Percentiles rank a stretch among this genome's conserved stretches.
Conservation (phyloP, 2,888 invertebrate species). For the Encarsia formosa region DNA sequence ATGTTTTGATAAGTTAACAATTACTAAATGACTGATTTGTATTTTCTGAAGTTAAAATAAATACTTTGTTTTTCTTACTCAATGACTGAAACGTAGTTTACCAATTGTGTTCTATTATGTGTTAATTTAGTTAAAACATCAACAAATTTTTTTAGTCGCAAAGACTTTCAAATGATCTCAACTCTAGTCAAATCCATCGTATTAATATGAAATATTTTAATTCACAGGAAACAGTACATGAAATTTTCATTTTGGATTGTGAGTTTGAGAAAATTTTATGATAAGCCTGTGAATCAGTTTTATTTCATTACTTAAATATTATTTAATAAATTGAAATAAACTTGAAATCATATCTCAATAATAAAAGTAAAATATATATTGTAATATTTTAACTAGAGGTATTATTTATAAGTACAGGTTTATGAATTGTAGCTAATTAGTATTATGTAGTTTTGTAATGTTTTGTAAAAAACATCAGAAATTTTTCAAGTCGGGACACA, state of each 20-base stretch:
- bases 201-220: too few relatives aligned
- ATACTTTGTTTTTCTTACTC: not conserved
- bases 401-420: conserved; percentile 16
- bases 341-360: conserved; percentile 8
- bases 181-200: too few relatives aligned
- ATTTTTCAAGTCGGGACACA: conserved; percentile 9
- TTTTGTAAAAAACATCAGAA: conserved; percentile 10
- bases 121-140: too few relatives aligned
- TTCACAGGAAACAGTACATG: too few relatives aligned
- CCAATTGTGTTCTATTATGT: too few relatives aligned
- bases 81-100: too few relatives aligned
- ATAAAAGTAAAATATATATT: conserved; percentile 1
- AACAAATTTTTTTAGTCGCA: too few relatives aligned
- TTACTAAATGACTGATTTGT: conserved; percentile 6
- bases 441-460: conserved; percentile 24
- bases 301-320: not conserved
- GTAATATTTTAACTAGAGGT: conserved; percentile 7
- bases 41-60: not conserved
- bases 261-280: not conserved
- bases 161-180: too few relatives aligned
- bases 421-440: conserved; percentile 9
- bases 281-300: not conserved
- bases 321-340: not conserved
- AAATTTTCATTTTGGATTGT: not conserved
- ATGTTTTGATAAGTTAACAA: conserved; percentile 8